Evolutionary conservation across 1,140 invertebrate genomes (phyloP), one percentile per base, ranked within the genome.

Genomic region (Rhyacophila brunnea): DNA sequence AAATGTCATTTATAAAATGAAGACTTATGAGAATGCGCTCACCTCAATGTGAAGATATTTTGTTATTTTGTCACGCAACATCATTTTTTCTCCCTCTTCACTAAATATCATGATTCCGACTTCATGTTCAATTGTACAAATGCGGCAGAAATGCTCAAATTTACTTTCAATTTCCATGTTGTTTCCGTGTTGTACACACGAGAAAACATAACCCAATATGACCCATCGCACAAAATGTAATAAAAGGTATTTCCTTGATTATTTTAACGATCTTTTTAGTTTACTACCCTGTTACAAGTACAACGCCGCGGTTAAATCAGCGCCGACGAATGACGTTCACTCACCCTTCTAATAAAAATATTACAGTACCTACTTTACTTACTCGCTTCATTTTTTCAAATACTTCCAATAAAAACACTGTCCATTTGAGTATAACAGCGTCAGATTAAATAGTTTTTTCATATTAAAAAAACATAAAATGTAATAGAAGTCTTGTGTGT

Each of bases 71-170:
- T 73, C 74, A 48, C 72, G 68, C 18, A 79, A 68, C 53, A 74
- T 68, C 74, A 77, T 74, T 42, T 72, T 71, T 60, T 75, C 71
- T 38, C 74, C 74, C 68, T 75, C 71, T 60, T 68, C 64, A 58
- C 75, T 74, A 60, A 78, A 79, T 68, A 78, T 72, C 71, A 74
- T 75, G 62, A 78, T 71, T 13, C 75, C 75, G 19, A 73, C 73
- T 60, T 78, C 77, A 62, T 74, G 71, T 58, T 73, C 72, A 56
- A 73, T 67, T 32, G 75, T 74, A 62, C 77, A 79, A 34, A 79
- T 67, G 6, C 77, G 71, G 64, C 77, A 79, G 47, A 67, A 72
- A 52, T 71, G 67, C 63, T 77, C 71, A 59, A 77, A 74, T 60
- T 59, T 69, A 19, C 60, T 62, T 44, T 60, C 50, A 38, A 35